phyloP scores from a whole-genome alignment of 2,797 vertebrate species.

The Fratercula arctica region DNA sequence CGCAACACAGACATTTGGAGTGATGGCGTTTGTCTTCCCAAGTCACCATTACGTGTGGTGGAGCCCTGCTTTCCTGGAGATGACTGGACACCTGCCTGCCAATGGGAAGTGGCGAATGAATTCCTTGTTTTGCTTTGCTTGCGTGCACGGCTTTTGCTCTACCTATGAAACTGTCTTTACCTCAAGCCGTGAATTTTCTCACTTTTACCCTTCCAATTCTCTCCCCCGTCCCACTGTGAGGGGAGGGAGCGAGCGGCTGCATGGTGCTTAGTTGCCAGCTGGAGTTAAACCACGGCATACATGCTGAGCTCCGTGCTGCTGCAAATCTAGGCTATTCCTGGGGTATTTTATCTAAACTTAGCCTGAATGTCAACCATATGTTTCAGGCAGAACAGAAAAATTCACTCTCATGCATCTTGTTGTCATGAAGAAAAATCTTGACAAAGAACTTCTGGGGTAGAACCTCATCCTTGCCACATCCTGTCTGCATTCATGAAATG shows the following conservation, averaged over 20 bases:
- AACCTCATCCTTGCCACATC: background rate
- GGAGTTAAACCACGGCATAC: background rate
- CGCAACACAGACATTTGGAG: too few species aligned
- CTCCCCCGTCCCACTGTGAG: background rate
- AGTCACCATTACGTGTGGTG: background rate
- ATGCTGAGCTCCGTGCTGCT: background rate
- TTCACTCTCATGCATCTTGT: background rate
- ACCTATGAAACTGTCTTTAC: background rate
- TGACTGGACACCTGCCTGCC: background rate
- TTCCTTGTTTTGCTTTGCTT: background rate
- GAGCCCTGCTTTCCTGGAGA: background rate
- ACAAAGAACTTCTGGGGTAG: background rate
- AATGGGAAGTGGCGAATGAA: background rate
- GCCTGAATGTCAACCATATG: background rate
- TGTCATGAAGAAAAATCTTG: fast-evolving
- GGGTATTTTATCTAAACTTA: background rate
- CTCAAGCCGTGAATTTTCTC: background rate
- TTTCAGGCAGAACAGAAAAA: background rate
- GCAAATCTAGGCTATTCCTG: background rate
- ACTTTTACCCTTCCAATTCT: background rate
- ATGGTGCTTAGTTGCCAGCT: background rate
- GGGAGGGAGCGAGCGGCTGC: background rate
- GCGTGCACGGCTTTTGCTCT: background rate
- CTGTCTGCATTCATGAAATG: background rate
- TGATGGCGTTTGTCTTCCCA: too few species aligned